Percentiles rank a stretch among this genome's conserved stretches.
phyloP scores from a whole-genome alignment of 1,140 invertebrate species.

The Listronotus oregonensis region DNA sequence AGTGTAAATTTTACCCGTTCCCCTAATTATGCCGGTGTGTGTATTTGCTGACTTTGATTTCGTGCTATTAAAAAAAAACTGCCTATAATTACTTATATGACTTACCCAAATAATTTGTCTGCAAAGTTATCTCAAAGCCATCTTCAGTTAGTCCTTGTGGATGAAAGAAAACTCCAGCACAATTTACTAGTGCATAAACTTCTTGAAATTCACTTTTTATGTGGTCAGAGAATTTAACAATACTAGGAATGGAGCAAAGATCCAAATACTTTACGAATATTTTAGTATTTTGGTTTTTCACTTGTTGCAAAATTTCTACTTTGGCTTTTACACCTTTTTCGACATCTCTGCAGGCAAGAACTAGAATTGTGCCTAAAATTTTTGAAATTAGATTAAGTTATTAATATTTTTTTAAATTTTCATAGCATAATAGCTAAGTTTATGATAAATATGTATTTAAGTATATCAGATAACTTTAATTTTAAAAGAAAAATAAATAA shows the following conservation, averaged over 20 bases:
- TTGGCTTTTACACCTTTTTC: conserved; percentile 56
- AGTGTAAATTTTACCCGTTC: no score
- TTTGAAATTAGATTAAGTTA: background rate
- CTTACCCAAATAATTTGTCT: conserved; percentile 66
- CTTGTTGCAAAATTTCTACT: conserved; percentile 51
- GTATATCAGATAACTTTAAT: no score
- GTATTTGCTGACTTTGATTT: no score
- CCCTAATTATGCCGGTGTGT: no score
- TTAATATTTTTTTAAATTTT: no score
- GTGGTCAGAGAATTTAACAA: conserved; percentile 47
- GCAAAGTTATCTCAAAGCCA: conserved; percentile 65
- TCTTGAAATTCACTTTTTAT: conserved; percentile 46
- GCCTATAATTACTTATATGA: background rate
- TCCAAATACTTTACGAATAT: conserved; percentile 51
- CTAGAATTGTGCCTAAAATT: conserved; percentile 58
- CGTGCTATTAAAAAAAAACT: no score
- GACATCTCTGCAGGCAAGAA: conserved; percentile 61
- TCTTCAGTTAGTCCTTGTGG: conserved; percentile 62
- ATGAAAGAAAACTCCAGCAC: conserved; percentile 66
- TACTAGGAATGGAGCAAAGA: conserved; percentile 49
- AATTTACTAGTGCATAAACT: conserved; percentile 63
- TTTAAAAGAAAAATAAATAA: no score
- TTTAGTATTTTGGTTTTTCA: conserved; percentile 48
- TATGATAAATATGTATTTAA: no score
- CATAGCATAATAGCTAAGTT: no score